Conservation (phyloP, 1,140 invertebrate genomes). For the Saxidomus purpurata region DNA sequence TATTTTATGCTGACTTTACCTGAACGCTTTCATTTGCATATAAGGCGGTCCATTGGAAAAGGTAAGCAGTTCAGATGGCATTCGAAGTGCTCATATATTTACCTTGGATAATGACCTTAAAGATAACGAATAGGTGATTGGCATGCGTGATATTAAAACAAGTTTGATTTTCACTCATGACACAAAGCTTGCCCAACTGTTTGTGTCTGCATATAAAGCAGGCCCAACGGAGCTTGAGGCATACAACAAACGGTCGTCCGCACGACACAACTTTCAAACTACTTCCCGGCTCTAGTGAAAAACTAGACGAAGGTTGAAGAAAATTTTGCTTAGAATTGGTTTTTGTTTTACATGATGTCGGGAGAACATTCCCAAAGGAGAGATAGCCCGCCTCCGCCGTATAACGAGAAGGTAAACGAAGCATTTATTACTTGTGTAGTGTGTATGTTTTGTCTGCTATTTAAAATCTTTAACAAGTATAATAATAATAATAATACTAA, state of each 20-base stretch:
- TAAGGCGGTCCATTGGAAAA: not conserved
- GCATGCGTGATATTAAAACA: not conserved
- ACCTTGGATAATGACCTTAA: not conserved
- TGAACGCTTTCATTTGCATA: not conserved
- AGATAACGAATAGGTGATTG: not conserved
- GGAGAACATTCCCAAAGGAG: not conserved
- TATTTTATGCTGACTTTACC: too few species aligned
- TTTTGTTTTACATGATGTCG: too few species aligned
- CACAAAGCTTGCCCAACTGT: not conserved
- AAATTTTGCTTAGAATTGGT: too few species aligned
- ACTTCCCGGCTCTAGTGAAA: not conserved
- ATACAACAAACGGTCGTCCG: not conserved
- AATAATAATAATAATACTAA: too few species aligned
- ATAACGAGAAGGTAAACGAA: not conserved
- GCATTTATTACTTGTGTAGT: too few species aligned
- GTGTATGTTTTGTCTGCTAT: too few species aligned
- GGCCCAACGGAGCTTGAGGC: not conserved
- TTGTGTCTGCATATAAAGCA: not conserved
- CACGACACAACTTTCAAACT: not conserved
- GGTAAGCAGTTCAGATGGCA: too few species aligned
- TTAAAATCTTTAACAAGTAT: too few species aligned
- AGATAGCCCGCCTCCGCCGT: not conserved
- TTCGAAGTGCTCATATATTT: too few species aligned
- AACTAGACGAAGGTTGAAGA: not conserved
- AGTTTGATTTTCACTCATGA: not conserved